Percentiles rank a stretch among this genome's conserved stretches.
Evolutionary conservation across 2,888 invertebrate species (phyloP).

Genomic region (Nomada fabriciana): DNA sequence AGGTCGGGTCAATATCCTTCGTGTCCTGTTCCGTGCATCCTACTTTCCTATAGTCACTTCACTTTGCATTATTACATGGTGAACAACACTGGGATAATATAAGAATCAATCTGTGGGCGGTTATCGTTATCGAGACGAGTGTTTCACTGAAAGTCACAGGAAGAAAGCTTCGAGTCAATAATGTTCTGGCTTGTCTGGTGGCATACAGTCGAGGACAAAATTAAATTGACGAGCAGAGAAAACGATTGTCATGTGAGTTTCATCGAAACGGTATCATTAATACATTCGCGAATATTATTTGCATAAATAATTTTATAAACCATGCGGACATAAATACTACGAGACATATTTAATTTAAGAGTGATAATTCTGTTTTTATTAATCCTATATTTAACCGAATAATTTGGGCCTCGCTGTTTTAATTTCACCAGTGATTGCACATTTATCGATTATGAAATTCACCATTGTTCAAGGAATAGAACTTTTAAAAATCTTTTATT

Average conservation of each 20-base stretch:
- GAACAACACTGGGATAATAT: slow-evolving; percentile 5
- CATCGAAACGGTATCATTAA: no score
- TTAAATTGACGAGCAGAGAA: no score
- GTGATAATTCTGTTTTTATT: no score
- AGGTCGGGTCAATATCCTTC: slow-evolving; percentile 76
- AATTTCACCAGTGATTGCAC: no score
- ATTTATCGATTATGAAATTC: background rate
- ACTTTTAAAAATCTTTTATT: background rate
- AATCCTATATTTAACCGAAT: no score
- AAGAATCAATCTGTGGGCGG: background rate
- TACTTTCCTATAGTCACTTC: slow-evolving; percentile 34
- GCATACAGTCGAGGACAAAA: background rate
- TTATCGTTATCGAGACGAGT: slow-evolving; percentile 9
- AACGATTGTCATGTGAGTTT: no score
- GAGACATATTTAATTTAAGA: no score
- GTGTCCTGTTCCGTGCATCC: slow-evolving; percentile 66
- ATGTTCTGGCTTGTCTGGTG: background rate
- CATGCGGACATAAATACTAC: no score
- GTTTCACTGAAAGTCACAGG: background rate
- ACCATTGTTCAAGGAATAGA: background rate
- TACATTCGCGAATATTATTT: no score
- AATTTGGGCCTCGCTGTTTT: no score
- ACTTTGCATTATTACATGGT: slow-evolving; percentile 26
- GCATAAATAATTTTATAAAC: no score
- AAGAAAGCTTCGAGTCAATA: background rate